Evolutionary conservation across 2,797 vertebrate species (phyloP).

Genomic region (Chelon labrosus): DNA sequence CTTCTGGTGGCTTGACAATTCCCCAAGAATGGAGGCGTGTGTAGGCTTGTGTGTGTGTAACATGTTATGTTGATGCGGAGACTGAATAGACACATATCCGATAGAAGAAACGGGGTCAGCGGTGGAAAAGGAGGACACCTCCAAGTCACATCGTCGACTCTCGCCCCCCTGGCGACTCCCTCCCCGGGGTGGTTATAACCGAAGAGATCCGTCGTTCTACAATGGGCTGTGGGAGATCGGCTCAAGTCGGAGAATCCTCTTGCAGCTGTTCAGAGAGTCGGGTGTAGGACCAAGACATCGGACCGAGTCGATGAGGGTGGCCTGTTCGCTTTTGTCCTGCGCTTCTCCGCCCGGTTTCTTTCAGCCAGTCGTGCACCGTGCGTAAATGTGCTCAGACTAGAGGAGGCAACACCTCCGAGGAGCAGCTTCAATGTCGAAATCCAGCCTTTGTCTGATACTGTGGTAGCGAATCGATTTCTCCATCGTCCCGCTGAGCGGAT

Average conservation of each 20-base stretch:
- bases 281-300: slow-evolving; percentile 49
- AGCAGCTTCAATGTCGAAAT: slow-evolving; percentile 34
- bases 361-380: slow-evolving; percentile 32
- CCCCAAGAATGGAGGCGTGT: slow-evolving; percentile 38
- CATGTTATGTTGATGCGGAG: slow-evolving; percentile 47
- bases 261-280: slow-evolving; percentile 57
- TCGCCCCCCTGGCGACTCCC: slow-evolving; percentile 24
- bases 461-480: slow-evolving; percentile 35
- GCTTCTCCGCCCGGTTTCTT: slow-evolving; percentile 42
- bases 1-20: background rate
- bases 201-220: slow-evolving; percentile 35
- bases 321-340: slow-evolving; percentile 40
- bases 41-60: slow-evolving; percentile 21
- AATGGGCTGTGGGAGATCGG: slow-evolving; percentile 59
- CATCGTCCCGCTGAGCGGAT: slow-evolving; percentile 64
- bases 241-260: slow-evolving; percentile 40
- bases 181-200: slow-evolving; percentile 48
- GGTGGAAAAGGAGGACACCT: slow-evolving; percentile 42
- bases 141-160: slow-evolving; percentile 12
- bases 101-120: slow-evolving; percentile 44
- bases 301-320: slow-evolving; percentile 53
- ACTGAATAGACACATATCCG: slow-evolving; percentile 33
- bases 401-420: slow-evolving; percentile 8
- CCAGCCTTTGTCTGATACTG: slow-evolving; percentile 12
- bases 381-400: slow-evolving; percentile 28